Percentiles rank a stretch among this genome's conserved stretches.
Conservation (phyloP, 1,140 invertebrate genomes). For the Papilio xuthus region DNA sequence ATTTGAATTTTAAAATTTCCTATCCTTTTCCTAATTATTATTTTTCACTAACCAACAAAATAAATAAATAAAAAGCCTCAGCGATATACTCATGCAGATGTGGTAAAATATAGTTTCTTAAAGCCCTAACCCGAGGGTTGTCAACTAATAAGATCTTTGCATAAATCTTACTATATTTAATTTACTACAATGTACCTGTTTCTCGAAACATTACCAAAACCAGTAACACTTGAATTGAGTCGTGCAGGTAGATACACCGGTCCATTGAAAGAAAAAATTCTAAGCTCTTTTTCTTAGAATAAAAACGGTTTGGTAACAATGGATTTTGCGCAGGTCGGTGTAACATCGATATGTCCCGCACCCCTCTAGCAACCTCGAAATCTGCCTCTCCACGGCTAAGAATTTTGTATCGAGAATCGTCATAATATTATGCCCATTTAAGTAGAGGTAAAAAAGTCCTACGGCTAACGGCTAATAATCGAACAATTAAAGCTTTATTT, state of each 20-base stretch:
- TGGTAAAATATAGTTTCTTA: neutral
- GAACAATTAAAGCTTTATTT: too few species aligned
- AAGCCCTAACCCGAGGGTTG: neutral
- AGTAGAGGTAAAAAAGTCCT: neutral
- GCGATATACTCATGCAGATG: neutral
- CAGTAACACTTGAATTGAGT: conserved; percentile 26
- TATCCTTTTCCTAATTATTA: neutral
- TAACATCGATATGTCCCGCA: conserved; percentile 38
- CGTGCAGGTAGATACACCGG: conserved; percentile 38
- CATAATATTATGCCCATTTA: neutral
- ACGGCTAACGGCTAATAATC: too few species aligned
- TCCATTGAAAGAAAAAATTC: conserved; percentile 36
- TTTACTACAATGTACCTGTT: neutral
- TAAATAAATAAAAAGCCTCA: neutral
- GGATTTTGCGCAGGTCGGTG: conserved; percentile 48
- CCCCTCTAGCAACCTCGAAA: conserved; percentile 32
- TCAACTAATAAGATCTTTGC: neutral
- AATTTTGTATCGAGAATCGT: neutral
- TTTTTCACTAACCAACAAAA: neutral
- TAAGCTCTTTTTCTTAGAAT: conserved; percentile 42
- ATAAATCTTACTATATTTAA: neutral
- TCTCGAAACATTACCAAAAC: neutral
- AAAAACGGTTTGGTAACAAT: conserved; percentile 45
- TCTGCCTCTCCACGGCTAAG: neutral
- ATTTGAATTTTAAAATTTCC: neutral